Evolutionary conservation across 2,888 invertebrate genomes (phyloP), one percentile per base, ranked within the genome.

Genomic region (Himalopsyche kuldschensis): DNA sequence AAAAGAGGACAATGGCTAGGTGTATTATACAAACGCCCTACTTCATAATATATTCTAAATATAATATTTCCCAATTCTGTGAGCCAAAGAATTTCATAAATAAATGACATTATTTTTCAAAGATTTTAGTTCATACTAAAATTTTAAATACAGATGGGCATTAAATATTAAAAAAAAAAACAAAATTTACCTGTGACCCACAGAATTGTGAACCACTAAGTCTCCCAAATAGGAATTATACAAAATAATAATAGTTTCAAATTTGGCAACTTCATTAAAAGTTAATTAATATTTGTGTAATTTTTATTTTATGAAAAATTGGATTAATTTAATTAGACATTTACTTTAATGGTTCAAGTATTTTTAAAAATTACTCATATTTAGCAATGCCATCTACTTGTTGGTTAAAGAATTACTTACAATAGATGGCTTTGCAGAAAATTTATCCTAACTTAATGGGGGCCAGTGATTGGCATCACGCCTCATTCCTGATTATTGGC

Each of bases 401-500:
- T 78, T n/a, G 6, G 20, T 30, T 69, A 27, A 5, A 69, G 30
- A 69, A 69, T 69, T 69, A 30, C 27, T 69, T 69, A 30, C 75
- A 76, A 75, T 79, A 84, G 80, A 84, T 75, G 80, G 41, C 63
- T 82, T 82, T 77, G 77, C 69, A 80, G 80, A 76, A 35, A 75
- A 75, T 78, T 46, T 76, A 77, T 77, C 82, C 63, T 82, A 82
- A 30, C 69, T 63, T 81, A 84, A 84, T 80, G 78, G 84, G 47
- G 81, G 81, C 81, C 81, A 30, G 69, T 46, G 30, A 69, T n/a
- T 27, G 78, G 83, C 83, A 48, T 20, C 20, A 27, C 32, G 32
- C 46, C 69, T 35, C 63, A 80, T 75, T 79, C 78, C 79, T 76
- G 69, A 80, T 78, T 83, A 83, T 82, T 84, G 86, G 86, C 86